Conservation (phyloP, 2,113 vertebrate species). For the Caracal caracal region DNA sequence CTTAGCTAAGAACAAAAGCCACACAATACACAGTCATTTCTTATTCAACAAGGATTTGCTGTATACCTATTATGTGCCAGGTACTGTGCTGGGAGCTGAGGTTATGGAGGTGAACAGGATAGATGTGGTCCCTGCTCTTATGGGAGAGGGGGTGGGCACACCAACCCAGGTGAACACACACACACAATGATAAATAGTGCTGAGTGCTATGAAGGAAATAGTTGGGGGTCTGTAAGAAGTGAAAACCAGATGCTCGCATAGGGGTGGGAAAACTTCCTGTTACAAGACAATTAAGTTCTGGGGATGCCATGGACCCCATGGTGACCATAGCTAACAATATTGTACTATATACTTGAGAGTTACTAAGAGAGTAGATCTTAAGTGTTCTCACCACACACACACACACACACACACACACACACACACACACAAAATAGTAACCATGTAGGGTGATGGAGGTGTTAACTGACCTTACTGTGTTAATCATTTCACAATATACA, state of each 20-base stretch:
- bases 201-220: not conserved
- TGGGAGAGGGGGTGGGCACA: not conserved
- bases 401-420: no score
- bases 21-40: not conserved
- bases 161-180: not conserved
- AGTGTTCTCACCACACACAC: not conserved
- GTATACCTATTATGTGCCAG: not conserved
- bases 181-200: no score
- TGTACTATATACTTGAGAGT: not conserved
- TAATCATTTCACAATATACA: not conserved
- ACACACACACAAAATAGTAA: not conserved
- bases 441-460: not conserved
- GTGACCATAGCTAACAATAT: not conserved
- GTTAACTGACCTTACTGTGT: not conserved
- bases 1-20: not conserved
- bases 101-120: not conserved
- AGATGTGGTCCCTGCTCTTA: not conserved
- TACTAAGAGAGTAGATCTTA: not conserved
- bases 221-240: not conserved
- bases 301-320: not conserved
- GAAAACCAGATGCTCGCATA: not conserved
- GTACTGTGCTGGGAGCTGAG: not conserved
- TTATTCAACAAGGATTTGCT: not conserved
- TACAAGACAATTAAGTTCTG: not conserved
- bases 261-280: not conserved